Evolutionary conservation across 1,140 invertebrate genomes (phyloP), one percentile per base, ranked within the genome.

Genomic region (Chironomus striatipennis): DNA sequence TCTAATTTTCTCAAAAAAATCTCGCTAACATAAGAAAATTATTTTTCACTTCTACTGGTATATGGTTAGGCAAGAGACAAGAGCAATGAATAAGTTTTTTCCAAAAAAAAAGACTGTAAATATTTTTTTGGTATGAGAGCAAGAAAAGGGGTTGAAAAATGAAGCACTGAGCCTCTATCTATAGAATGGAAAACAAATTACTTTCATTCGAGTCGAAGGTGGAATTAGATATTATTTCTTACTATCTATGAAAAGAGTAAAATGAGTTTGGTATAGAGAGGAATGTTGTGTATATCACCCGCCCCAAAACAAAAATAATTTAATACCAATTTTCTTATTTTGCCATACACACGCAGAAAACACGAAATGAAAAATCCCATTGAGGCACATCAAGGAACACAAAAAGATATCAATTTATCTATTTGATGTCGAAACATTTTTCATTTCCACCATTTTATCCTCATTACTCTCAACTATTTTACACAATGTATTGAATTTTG

Each of bases 351-450:
- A 34, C 24, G 24, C 24, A 34, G 5, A 5, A 5, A 6, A 70
- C n/a, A 67, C 17, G 17, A 3, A 20, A 8, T 70, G 17, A 21
- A 70, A n/a, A 70, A 70, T 21, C 65, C 65, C 65, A 70, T 70
- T 70, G 65, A 70, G 47, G n/a, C 47, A 57, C 47, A 57, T 57
- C 47, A 57, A 57, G 24, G 47, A 70, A 70, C 18, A 70, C 20
- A 7, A 17, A 70, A 70, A 70, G n/a, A 70, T 70, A 70, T 70
- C 65, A 70, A 70, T 70, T 70, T 70, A 70, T 70, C 65, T 70
- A 70, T 17, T 70, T 70, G 65, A 70, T 70, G 65, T 18, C 18
- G 10, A 20, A 70, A 20, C 18, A 70, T 70, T 70, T 70, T 70
- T 70, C 65, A 70, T 34, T 34, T 70, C 65, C 65, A 18, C 65